Base-by-base conservation (phyloP, 1,140 invertebrate genomes). In the Drosophila busckii region DNA sequence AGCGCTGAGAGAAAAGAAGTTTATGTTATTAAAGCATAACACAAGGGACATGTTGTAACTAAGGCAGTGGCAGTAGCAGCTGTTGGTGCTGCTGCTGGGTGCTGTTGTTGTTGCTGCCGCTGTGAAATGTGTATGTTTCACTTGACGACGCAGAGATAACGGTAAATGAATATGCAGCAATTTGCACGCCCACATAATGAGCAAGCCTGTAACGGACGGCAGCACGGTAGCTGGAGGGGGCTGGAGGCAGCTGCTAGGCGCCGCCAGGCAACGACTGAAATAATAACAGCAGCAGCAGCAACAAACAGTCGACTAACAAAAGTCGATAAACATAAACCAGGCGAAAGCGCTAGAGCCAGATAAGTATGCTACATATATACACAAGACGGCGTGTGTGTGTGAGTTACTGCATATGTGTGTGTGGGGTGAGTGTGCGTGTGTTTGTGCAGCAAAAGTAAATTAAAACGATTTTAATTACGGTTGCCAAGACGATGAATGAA, bases 401-500 rank as follows among this genome's bases (percentile, higher is more conserved):
- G 41, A 53, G 50, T 55, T 37, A 23, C 31, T 20, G 22, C 9
- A 1, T 49, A 16, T 6, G 28, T 17, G 8, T 8, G 29, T 10
- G 28, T 23, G n/a, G n/a, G n/a, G 54, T 15, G 16, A 48, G 31
- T 40, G 46, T 66, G 32, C 20, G 40, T 48, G 34, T 69, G 53
- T 64, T 46, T 55, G 52, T 38, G 60, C 38, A 52, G 82, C 32
- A 76, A 75, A 73, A 85, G 82, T 85, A 85, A 85, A 85, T 85
- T 85, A 85, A 85, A 85, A 82, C 82, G 82, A 85, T 85, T 85
- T 85, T 85, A 85, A 85, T 85, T 85, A 85, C 82, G 82, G 82
- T 83, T 85, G 70, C 82, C 75, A 84, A 70, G 80, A 84, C 80
- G 80, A 80, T 84, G 80, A 84, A 84, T 84, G 80, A 73, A 84